Percentiles rank a stretch among this genome's conserved stretches.
phyloP scores from a whole-genome alignment of 2,888 invertebrate species.

The Mylabris sibirica region DNA sequence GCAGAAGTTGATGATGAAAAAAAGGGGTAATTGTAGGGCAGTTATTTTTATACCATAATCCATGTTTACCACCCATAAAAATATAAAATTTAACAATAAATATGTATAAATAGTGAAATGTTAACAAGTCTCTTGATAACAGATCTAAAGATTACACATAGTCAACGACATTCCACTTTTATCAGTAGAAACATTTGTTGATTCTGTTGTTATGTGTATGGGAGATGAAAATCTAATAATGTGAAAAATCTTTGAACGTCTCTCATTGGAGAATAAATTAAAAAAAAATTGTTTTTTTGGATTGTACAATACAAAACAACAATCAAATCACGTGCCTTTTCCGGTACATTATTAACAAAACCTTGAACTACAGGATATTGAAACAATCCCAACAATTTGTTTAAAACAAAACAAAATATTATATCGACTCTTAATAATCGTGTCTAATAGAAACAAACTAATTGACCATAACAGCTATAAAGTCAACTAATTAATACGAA shows the following conservation, averaged over 20 bases:
- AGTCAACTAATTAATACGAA: not conserved
- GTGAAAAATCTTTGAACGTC: not conserved
- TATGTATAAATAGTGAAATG: not conserved
- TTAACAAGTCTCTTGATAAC: conserved; percentile 6
- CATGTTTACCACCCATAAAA: not conserved
- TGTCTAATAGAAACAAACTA: not conserved
- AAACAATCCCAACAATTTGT: not conserved
- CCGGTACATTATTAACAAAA: not conserved
- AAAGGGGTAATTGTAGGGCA: conserved; percentile 5
- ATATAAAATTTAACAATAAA: not conserved
- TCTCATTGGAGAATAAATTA: not conserved
- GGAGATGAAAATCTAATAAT: not conserved
- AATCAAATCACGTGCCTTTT: not conserved
- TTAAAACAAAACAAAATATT: not conserved
- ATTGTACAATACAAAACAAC: not conserved
- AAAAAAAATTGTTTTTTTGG: too few relatives aligned
- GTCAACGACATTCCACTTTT: conserved; percentile 1
- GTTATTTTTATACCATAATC: not conserved
- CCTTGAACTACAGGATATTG: conserved; percentile 3
- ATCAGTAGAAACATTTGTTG: conserved; percentile 2
- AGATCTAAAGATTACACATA: conserved; percentile 4
- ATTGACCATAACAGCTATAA: not conserved
- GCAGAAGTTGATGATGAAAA: not conserved
- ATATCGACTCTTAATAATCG: not conserved
- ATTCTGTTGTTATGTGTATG: not conserved